Evolutionary conservation across 2,797 vertebrate genomes (phyloP).

Genomic region (Bucorvus abyssinicus): DNA sequence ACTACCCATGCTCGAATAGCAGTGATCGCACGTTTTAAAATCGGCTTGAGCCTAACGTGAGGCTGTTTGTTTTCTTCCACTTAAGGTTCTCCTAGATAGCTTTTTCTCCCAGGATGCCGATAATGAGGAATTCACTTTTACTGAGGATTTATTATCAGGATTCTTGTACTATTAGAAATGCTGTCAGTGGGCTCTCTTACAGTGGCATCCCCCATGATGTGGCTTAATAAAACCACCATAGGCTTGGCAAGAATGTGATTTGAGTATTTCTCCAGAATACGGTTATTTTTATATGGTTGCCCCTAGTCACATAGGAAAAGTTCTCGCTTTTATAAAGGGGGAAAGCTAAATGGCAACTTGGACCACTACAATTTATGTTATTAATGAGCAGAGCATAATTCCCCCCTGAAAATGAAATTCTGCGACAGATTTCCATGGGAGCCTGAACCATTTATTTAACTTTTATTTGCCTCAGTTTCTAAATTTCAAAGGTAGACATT

Average conservation of each 20-base stretch:
- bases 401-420: conserved; percentile 31
- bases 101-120: background rate
- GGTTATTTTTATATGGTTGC: background rate
- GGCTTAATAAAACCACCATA: background rate
- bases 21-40: background rate
- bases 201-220: background rate
- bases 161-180: background rate
- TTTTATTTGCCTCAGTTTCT: conserved; percentile 49
- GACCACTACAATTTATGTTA: background rate
- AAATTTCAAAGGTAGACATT: conserved; percentile 51
- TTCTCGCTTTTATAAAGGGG: background rate
- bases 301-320: background rate
- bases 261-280: background rate
- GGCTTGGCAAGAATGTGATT: background rate
- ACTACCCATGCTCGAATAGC: background rate
- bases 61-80: background rate
- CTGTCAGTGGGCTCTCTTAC: background rate
- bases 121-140: background rate
- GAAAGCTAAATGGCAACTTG: background rate
- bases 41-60: background rate
- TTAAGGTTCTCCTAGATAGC: background rate
- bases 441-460: conserved; percentile 3
- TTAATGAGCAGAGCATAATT: conserved; percentile 27
- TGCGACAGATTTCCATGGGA: conserved; percentile 1
- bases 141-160: background rate